Conservation (phyloP, 2,797 vertebrate genomes). For the Pseudopleuronectes americanus region DNA sequence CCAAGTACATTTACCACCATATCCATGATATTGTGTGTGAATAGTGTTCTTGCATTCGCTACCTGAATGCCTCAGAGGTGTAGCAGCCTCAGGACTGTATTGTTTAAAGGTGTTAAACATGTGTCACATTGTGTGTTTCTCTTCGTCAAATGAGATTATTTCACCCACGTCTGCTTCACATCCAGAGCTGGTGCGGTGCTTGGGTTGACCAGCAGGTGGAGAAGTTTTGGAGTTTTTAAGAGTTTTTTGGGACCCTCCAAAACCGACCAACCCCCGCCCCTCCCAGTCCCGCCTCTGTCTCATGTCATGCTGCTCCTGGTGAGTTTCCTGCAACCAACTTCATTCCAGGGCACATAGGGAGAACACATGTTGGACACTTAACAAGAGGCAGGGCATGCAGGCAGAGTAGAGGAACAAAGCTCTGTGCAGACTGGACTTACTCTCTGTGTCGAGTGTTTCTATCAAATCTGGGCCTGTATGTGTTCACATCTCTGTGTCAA, state of each 20-base stretch:
- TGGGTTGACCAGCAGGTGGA: slow-evolving; percentile 68
- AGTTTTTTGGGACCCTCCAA: slow-evolving; percentile 5
- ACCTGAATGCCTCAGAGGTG: slow-evolving; percentile 29
- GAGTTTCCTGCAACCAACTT: slow-evolving; percentile 72
- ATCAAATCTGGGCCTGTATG: slow-evolving; percentile 35
- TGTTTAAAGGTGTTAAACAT: slow-evolving; percentile 30
- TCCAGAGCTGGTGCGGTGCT: slow-evolving; percentile 19
- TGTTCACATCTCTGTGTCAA: slow-evolving; percentile 20
- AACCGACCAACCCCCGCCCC: slow-evolving; percentile 40
- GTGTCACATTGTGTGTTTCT: slow-evolving; percentile 26
- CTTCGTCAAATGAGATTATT: slow-evolving; percentile 10
- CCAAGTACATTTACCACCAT: slow-evolving; percentile 57
- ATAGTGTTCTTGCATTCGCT: slow-evolving; percentile 5
- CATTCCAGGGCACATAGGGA: slow-evolving; percentile 68
- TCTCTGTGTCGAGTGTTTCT: slow-evolving; percentile 37
- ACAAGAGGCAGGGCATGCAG: slow-evolving; percentile 35
- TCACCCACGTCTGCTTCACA: neutral
- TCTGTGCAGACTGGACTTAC: slow-evolving; percentile 29
- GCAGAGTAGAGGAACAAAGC: slow-evolving; percentile 42
- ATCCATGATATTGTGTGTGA: slow-evolving; percentile 41
- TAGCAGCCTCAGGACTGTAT: slow-evolving; percentile 24
- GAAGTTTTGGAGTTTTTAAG: slow-evolving; percentile 34
- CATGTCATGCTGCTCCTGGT: slow-evolving; percentile 59
- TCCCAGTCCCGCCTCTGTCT: slow-evolving; percentile 60
- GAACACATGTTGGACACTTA: slow-evolving; percentile 75